A percentile compares a stretch with the other conserved stretches of the same genome.
These are phyloP conservation scores for Brachymystax lenok DNA, from an alignment of 2,797 vertebrate species.

Conservation along the genomic window DNA sequence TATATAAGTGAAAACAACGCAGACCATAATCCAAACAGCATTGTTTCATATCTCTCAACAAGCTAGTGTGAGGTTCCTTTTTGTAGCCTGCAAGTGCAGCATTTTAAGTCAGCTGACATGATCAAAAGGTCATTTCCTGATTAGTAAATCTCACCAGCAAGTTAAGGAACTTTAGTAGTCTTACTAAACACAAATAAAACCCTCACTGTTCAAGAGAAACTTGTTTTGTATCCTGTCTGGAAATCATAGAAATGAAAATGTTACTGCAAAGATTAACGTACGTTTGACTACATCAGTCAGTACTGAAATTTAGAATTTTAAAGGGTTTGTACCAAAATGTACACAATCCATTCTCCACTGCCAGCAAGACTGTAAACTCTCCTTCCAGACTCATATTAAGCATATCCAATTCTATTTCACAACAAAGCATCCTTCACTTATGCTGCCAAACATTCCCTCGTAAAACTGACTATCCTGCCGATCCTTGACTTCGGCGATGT, in stretches of 20 bases:
- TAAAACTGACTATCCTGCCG: no score
- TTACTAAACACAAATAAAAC: neutral
- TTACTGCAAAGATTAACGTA: neutral
- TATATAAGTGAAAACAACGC: constrained; percentile 19
- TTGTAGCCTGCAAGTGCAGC: neutral
- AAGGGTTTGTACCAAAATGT: no score
- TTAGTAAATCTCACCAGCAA: neutral
- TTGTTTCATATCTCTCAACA: constrained; percentile 19
- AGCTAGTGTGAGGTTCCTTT: constrained; percentile 8
- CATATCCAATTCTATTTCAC: no score
- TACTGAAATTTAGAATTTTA: no score
- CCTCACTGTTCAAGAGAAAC: neutral
- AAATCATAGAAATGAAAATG: neutral
- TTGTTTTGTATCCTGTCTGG: neutral
- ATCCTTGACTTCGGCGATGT: no score
- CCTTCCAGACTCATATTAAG: no score
- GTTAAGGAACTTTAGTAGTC: neutral
- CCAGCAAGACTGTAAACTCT: neutral
- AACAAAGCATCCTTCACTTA: no score
- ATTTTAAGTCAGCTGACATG: constrained; percentile 21
- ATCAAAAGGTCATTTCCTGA: constrained; percentile 1
- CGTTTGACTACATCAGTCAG: neutral
- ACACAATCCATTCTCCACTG: neutral
- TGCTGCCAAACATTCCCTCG: no score
- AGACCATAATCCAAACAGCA: constrained; percentile 30